Percentiles rank a stretch among this genome's conserved stretches.
phyloP scores from a whole-genome alignment of 2,113 vertebrate genomes.

The Pseudorasbora parva region DNA sequence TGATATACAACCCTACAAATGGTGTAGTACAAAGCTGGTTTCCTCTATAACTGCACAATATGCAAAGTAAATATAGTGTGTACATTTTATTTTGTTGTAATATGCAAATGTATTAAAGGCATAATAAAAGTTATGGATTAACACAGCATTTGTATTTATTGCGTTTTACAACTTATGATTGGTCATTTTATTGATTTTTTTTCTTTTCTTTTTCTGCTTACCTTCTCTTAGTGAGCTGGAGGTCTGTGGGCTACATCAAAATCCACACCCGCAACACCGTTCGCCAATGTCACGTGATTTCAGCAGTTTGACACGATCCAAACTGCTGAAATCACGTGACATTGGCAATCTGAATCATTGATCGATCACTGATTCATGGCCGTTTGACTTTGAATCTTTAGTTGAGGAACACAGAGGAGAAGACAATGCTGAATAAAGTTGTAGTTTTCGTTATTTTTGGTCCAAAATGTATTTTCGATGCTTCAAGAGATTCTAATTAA shows the following conservation, averaged over 20 bases:
- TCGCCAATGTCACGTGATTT: too few species aligned
- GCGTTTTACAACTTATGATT: background rate
- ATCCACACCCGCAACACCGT: too few species aligned
- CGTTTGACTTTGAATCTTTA: too few species aligned
- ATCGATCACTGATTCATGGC: too few species aligned
- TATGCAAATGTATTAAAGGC: conserved; percentile 57
- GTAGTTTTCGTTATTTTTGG: too few species aligned
- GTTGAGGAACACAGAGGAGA: too few species aligned
- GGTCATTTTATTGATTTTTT: background rate
- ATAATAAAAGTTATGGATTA: conserved; percentile 56
- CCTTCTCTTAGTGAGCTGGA: background rate
- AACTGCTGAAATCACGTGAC: too few species aligned
- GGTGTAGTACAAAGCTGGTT: background rate
- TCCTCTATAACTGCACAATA: conserved; percentile 45
- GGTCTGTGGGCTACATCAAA: background rate
- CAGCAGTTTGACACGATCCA: too few species aligned
- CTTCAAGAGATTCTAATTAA: too few species aligned
- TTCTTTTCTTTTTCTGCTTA: background rate
- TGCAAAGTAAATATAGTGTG: conserved; percentile 32
- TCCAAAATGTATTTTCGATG: too few species aligned
- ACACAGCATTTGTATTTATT: conserved; percentile 17
- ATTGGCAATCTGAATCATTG: too few species aligned
- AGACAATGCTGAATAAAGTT: too few species aligned
- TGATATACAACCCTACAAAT: background rate
- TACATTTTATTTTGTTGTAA: conserved; percentile 49